Evolutionary conservation across 2,113 vertebrate genomes (phyloP).

Genomic region (Thryonomys swinderianus): DNA sequence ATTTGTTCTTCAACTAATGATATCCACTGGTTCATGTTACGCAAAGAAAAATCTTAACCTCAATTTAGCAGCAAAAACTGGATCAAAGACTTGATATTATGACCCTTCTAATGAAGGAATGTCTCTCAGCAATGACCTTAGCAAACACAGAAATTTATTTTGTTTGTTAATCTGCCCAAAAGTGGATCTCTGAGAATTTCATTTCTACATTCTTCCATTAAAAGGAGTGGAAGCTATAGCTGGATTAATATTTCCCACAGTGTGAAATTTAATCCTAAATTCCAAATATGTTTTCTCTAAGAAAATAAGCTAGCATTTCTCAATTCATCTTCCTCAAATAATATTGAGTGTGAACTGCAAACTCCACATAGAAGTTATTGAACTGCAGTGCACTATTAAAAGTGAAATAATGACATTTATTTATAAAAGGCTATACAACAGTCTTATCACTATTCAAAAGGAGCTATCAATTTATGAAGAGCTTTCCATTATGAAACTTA

Average conservation of each 20-base stretch:
- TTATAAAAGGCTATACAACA: conserved; percentile 36
- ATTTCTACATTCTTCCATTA: conserved; percentile 60
- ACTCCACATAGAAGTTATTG: conserved; percentile 42
- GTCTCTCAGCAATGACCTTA: conserved; percentile 48
- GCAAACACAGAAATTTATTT: conserved; percentile 37
- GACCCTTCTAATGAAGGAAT: conserved; percentile 29
- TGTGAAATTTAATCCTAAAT: conserved; percentile 45
- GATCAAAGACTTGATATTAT: conserved; percentile 11
- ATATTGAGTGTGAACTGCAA: not conserved
- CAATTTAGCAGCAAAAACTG: conserved; percentile 45
- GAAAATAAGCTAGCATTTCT: conserved; percentile 40
- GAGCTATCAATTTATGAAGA: conserved; percentile 55
- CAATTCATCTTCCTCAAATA: conserved; percentile 43
- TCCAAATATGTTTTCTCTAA: conserved; percentile 57
- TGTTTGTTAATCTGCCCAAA: conserved; percentile 22
- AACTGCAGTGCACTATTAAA: conserved; percentile 34
- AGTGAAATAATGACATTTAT: conserved; percentile 62
- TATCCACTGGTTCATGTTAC: not conserved
- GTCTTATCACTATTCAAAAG: conserved; percentile 36
- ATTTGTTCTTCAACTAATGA: conserved; percentile 35
- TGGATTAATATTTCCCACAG: conserved; percentile 16
- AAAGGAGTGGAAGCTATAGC: conserved; percentile 40
- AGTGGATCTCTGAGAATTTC: conserved; percentile 31
- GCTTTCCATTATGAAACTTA: conserved; percentile 54
- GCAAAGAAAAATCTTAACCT: conserved; percentile 44